Percentiles rank a stretch among this genome's conserved stretches.
These are phyloP conservation scores for Ameiurus melas DNA, from an alignment of 2,113 vertebrate genomes.

Conservation along the genomic window DNA sequence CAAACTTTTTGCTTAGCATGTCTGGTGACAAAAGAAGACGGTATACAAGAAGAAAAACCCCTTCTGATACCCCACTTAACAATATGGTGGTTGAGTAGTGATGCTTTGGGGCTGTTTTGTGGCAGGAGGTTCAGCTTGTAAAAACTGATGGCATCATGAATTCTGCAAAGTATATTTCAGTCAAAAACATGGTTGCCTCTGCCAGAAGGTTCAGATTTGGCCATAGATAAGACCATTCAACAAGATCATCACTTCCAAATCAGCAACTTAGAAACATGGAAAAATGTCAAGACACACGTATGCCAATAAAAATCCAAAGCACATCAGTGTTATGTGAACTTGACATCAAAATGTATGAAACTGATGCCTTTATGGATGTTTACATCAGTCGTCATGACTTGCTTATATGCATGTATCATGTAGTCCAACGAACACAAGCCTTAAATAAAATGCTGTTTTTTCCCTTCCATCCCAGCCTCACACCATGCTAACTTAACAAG, in stretches of 20 bases:
- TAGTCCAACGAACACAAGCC: background rate
- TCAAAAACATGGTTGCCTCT: background rate
- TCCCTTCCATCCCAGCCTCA: too few species aligned
- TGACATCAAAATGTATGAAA: background rate
- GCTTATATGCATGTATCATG: background rate
- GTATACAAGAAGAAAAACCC: background rate
- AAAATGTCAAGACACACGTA: background rate
- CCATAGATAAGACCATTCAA: background rate
- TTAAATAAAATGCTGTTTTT: background rate
- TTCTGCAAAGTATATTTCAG: background rate
- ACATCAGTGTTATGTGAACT: background rate
- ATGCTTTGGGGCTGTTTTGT: background rate
- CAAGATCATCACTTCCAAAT: background rate
- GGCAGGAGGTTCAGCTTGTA: background rate
- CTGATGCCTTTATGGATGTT: background rate
- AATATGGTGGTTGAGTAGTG: background rate
- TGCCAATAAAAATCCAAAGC: background rate
- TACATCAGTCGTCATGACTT: background rate
- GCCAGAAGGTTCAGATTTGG: background rate
- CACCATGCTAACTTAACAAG: conserved; percentile 8
- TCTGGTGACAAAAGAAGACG: background rate
- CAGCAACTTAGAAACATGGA: background rate
- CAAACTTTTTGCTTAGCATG: background rate
- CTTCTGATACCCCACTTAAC: background rate
- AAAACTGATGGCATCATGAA: background rate